Base-by-base conservation (phyloP, 2,797 vertebrate genomes). In the Tenualosa ilisha region DNA sequence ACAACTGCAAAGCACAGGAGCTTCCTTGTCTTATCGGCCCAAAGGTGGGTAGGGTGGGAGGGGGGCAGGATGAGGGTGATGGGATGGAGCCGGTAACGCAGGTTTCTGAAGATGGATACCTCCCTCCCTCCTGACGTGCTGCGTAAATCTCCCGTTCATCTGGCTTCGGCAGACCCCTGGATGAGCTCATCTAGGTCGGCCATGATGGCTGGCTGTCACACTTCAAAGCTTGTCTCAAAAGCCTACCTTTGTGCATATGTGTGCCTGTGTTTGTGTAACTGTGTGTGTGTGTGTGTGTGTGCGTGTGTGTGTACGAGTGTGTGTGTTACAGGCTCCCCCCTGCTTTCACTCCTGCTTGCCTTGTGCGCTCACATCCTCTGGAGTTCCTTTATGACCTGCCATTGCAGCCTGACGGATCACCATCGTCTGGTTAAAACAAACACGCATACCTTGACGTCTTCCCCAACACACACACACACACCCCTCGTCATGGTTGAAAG, bases 121-220 rank as follows among this genome's bases (percentile, higher is more conserved):
- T 43, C 65, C 63, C 59, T 0, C 40, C 53, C 50, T 0, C 40
- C 53, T 46, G 59, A 65, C 82, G 82, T 59, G n/a, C 72, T 86
- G 56, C 50, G 53, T 82, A 40, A 88, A 68, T 12, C 11, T 65
- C 53, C 84, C 40, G 17, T 20, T 79, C 72, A 79, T 79, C 72
- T 79, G 37, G 72, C 72, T 17, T 56, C 17, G 54, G 54, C 54
- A 56, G 54, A 7, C 54, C 31, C 12, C 31, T 72, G 31, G 12
- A 31, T 40, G 24, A 72, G 26, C 31, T 72, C 31, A 72, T 40
- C 65, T 40, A 15, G 65, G 26, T 40, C 65, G 65, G 26, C 65
- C 40, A 8, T 79, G 40, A 79, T 79, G 68, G 37, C 31, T 75
- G 68, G 31, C 72, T 79, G 72, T 79, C 72, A 72, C 40, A 79